Conservation (phyloP, 2,797 vertebrate species). For the Tenualosa thibaudeaui region DNA sequence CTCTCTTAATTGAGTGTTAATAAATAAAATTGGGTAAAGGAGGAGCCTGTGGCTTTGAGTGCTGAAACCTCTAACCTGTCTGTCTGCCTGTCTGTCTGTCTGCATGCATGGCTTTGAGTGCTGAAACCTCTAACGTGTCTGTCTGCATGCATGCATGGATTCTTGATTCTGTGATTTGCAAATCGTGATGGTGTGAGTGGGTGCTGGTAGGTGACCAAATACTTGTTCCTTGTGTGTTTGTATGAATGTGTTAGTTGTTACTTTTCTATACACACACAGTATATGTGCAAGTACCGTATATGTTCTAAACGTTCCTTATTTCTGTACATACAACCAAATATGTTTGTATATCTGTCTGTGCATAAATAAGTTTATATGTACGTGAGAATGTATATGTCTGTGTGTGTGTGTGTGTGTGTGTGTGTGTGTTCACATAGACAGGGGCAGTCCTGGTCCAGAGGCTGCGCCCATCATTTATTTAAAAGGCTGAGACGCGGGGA, state of each 20-base stretch:
- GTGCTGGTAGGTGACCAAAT: neutral
- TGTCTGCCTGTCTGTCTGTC: conserved; percentile 52
- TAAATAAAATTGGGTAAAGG: conserved; percentile 71
- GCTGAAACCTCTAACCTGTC: conserved; percentile 47
- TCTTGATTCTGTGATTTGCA: neutral
- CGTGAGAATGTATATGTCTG: neutral
- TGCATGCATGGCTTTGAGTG: neutral
- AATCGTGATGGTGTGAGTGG: neutral
- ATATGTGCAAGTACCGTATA: conserved; percentile 31
- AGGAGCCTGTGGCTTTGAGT: neutral
- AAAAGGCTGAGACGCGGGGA: conserved; percentile 80
- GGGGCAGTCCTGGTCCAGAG: conserved; percentile 81
- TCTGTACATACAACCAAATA: neutral
- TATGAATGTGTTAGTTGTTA: conserved; percentile 56
- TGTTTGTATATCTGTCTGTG: conserved; percentile 30
- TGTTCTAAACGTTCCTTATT: neutral
- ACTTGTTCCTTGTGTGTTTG: conserved; percentile 77
- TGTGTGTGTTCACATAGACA: conserved; percentile 35
- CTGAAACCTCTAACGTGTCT: conserved; percentile 44
- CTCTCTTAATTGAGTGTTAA: conserved; percentile 77
- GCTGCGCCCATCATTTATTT: conserved; percentile 91
- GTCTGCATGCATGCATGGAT: conserved; percentile 38
- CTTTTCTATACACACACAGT: conserved; percentile 2
- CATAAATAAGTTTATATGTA: neutral
- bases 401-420: conserved; percentile 6